Conservation (phyloP, 2,888 invertebrate genomes). For the Drosophila atripex region DNA sequence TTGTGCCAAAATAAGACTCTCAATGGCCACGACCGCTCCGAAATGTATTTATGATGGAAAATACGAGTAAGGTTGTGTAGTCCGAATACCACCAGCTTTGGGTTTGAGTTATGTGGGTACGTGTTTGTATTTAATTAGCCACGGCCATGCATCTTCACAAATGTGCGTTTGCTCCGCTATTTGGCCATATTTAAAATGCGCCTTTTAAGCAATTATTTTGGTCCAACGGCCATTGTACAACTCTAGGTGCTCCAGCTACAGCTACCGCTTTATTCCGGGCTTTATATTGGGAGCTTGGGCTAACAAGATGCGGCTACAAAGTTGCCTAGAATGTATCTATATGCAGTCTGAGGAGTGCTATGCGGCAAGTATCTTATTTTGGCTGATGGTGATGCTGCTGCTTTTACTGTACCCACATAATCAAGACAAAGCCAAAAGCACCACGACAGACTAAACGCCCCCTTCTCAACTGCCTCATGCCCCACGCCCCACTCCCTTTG, state of each 20-base stretch:
- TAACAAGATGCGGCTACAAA: constrained; percentile 51
- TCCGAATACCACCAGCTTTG: constrained; percentile 20
- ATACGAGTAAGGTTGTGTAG: constrained; percentile 26
- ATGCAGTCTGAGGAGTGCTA: constrained; percentile 34
- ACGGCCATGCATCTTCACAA: constrained; percentile 45
- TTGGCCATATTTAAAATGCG: constrained; percentile 74
- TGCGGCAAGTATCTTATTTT: constrained; percentile 73
- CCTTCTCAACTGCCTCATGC: constrained; percentile 2
- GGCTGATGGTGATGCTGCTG: constrained; percentile 41
- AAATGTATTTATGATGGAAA: constrained; percentile 67
- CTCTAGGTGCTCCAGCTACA: constrained; percentile 38
- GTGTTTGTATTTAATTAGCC: constrained; percentile 79
- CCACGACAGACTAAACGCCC: constrained; percentile 51
- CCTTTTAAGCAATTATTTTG: constrained; percentile 71
- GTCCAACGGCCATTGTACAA: constrained; percentile 65
- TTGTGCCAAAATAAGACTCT: constrained; percentile 41
- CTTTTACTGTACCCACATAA: constrained; percentile 65
- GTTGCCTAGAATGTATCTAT: constrained; percentile 46
- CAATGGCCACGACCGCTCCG: constrained; percentile 18
- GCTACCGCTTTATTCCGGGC: background rate
- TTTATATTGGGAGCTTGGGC: constrained; percentile 18
- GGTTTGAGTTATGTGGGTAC: constrained; percentile 73
- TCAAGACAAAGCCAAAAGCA: constrained; percentile 73
- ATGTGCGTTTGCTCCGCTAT: constrained; percentile 53
- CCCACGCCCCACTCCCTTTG: constrained; percentile 7